Conservation (phyloP, 1,140 invertebrate genomes). For the Argopecten irradians region DNA sequence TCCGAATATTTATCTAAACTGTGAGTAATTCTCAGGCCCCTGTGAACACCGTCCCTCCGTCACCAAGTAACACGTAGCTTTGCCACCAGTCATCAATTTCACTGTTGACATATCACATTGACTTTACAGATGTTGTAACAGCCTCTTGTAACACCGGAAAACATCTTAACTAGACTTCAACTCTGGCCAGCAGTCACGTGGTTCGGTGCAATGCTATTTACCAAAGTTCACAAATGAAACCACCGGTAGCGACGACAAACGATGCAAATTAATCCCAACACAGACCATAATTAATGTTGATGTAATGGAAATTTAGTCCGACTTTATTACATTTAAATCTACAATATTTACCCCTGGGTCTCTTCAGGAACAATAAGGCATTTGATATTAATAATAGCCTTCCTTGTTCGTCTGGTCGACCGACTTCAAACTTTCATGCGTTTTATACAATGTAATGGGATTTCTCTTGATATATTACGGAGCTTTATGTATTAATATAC, state of each 20-base stretch:
- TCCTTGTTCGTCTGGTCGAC: not conserved
- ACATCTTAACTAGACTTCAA: not conserved
- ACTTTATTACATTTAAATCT: not conserved
- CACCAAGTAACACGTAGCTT: not conserved
- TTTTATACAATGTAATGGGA: not conserved
- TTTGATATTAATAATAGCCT: not conserved
- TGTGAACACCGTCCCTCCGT: not conserved
- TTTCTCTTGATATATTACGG: not conserved
- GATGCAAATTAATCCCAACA: not conserved
- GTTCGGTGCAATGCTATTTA: not conserved
- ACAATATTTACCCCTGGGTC: not conserved
- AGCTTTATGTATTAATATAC: not conserved
- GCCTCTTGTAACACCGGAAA: not conserved
- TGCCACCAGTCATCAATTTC: not conserved
- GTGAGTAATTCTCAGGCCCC: not conserved
- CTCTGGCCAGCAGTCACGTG: not conserved
- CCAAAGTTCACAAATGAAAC: not conserved
- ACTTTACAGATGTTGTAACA: not conserved
- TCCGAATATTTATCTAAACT: not conserved
- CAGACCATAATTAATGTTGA: not conserved
- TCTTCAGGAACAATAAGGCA: not conserved
- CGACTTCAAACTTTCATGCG: not conserved
- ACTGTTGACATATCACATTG: not conserved
- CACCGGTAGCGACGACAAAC: not conserved
- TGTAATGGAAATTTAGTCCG: not conserved